These are phyloP conservation scores for Zosterops lateralis DNA, from an alignment of 2,113 vertebrate species.

Conservation along the genomic window DNA sequence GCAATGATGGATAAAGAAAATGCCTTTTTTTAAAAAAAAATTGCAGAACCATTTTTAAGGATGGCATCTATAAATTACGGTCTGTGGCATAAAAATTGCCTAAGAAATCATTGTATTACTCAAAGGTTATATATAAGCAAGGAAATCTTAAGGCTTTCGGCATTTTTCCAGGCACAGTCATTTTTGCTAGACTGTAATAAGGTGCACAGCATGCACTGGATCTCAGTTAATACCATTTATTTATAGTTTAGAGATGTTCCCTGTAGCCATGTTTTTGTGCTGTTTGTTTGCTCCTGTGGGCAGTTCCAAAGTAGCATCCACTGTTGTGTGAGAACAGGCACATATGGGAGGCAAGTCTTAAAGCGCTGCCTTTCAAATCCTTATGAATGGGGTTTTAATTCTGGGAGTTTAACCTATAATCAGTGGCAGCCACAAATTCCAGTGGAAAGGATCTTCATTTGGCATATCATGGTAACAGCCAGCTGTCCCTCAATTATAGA, in stretches of 20 bases:
- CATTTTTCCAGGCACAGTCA: background rate
- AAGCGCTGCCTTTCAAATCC: conserved; percentile 10
- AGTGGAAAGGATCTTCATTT: background rate
- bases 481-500: background rate
- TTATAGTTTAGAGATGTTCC: background rate
- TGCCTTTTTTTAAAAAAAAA: background rate
- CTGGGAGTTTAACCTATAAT: background rate
- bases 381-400: conserved; percentile 30
- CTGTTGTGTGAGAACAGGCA: background rate
- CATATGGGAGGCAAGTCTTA: background rate
- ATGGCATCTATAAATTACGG: background rate
- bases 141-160: background rate
- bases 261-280: background rate
- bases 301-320: background rate
- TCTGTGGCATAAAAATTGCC: background rate
- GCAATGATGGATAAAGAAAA: background rate
- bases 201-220: background rate
- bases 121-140: background rate
- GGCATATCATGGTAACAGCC: background rate
- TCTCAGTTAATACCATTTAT: conserved; percentile 6
- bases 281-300: background rate
- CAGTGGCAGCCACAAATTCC: background rate
- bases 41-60: background rate
- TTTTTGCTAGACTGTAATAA: background rate
- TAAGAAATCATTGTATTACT: background rate